A percentile compares a stretch with the other conserved stretches of the same genome.
Evolutionary conservation across 2,113 vertebrate species (phyloP).

Genomic region (Anolis carolinensis): DNA sequence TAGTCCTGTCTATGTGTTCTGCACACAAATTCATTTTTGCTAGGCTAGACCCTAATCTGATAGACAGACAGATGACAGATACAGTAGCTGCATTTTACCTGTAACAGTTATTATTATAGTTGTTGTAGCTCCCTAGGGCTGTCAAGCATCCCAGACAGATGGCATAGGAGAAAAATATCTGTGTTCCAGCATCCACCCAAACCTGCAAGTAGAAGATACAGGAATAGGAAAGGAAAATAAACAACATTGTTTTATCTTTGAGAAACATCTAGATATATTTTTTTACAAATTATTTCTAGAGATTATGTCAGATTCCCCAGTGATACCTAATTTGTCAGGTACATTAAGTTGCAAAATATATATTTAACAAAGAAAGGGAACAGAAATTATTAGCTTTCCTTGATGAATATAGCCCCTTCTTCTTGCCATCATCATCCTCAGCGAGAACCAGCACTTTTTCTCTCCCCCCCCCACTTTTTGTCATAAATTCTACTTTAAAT

Average conservation of each 20-base stretch:
- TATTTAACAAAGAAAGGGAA: too few species aligned
- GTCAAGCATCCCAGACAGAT: conserved; percentile 97
- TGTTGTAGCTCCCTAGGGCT: conserved; percentile 95
- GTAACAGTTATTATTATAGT: conserved; percentile 99
- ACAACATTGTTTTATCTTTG: not conserved
- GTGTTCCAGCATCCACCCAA: conserved; percentile 97
- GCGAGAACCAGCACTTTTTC: not conserved
- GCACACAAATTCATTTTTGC: not conserved
- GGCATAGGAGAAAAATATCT: conserved; percentile 98
- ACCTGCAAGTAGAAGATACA: conserved; percentile 77
- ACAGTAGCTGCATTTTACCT: conserved; percentile 75
- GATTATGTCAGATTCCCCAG: not conserved
- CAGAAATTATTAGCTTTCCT: not conserved
- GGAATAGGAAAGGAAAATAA: not conserved
- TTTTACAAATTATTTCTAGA: not conserved
- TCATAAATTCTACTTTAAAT: not conserved
- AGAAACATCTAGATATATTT: accelerated
- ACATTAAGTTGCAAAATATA: not conserved
- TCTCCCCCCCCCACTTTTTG: not conserved
- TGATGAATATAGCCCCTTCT: not conserved
- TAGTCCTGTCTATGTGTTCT: not conserved
- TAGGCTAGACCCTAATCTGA: accelerated
- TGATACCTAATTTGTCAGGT: not conserved
- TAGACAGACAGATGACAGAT: accelerated
- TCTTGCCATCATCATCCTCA: not conserved